Evolutionary conservation across 2,113 vertebrate genomes (phyloP), one percentile per base, ranked within the genome.

Genomic region (Phylloscopus trochiloides): DNA sequence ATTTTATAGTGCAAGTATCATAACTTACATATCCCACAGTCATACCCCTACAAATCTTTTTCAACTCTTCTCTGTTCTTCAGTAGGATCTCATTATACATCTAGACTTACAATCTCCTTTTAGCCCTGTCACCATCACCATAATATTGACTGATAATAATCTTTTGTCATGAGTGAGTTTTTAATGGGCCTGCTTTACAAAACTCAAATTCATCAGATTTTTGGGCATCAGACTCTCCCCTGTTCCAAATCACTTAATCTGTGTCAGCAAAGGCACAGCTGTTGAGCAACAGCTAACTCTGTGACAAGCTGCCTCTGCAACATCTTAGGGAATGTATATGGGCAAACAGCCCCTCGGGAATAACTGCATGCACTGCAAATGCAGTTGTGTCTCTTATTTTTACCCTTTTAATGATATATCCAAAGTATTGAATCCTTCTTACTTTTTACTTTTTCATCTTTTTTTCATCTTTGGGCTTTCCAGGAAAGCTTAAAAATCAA

Each of bases 201-300:
- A 84, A 88, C 17, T 55, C 36, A 57, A 55, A 89, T 88, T 72
- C 61, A 73, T 86, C 66, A 84, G 55, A 26, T 82, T 90, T 58
- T 77, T 32, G 65, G 47, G 78, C 89, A 78, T 77, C 28, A 72
- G 47, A 72, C 24, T 75, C 58, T 55, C 17, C 55, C 57, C 54
- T 86, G 9, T 57, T 86, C 57, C 61, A 83, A 82, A 80, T 80
- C 52, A 38, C 75, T 86, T 88, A 36, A 74, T 86, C 54, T 72
- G 15, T 45, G 78, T 77, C 59, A 91, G 43, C 18, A 94, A 94
- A 86, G 83, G 62, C 94, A 92, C 36, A 92, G 19, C n/a, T 91
- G 61, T 67, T 90, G 94, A 95, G 40, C 21, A 9, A 61, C n/a
- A 94, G 55, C 42, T 70, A 51, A 28, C 26, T 59, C 57, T 32